These are phyloP conservation scores for Ailuropoda melanoleuca DNA, from an alignment of 2,113 vertebrate genomes.

Conservation along the genomic window DNA sequence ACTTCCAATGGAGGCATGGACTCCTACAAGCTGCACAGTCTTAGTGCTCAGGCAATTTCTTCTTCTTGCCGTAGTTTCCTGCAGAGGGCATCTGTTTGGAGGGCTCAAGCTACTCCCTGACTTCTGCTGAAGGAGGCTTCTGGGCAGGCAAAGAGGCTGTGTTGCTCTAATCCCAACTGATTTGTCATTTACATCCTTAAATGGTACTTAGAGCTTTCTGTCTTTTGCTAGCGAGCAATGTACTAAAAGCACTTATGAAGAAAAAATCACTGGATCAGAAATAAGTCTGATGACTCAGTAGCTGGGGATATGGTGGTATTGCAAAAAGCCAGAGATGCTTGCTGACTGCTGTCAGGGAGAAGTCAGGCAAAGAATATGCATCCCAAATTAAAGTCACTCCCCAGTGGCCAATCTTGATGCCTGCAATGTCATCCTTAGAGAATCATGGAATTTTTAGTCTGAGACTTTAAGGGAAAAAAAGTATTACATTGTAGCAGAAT, in stretches of 20 bases:
- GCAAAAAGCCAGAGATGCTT: not conserved
- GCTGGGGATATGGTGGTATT: not conserved
- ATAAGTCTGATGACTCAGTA: conserved; percentile 30
- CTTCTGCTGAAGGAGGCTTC: not conserved
- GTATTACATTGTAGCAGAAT: not conserved
- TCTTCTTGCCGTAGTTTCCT: not conserved
- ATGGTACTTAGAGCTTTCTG: not conserved
- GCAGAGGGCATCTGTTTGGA: not conserved
- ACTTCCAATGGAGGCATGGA: not conserved
- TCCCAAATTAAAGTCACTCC: conserved; percentile 8
- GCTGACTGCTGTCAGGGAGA: not conserved
- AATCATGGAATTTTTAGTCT: not conserved
- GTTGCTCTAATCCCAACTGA: not conserved
- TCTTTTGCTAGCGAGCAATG: not conserved
- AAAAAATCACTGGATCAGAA: conserved; percentile 22
- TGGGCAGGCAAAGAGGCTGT: not conserved
- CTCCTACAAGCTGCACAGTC: not conserved
- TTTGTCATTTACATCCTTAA: not conserved
- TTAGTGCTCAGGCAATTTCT: not conserved
- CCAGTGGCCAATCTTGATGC: not conserved
- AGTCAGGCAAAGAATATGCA: not conserved
- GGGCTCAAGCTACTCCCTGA: not conserved
- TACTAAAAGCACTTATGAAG: not conserved
- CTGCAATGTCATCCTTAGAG: not conserved
- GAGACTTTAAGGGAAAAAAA: not conserved